Evolutionary conservation across 2,888 invertebrate genomes (phyloP).

Genomic region (Chrysopilus asiliformis): DNA sequence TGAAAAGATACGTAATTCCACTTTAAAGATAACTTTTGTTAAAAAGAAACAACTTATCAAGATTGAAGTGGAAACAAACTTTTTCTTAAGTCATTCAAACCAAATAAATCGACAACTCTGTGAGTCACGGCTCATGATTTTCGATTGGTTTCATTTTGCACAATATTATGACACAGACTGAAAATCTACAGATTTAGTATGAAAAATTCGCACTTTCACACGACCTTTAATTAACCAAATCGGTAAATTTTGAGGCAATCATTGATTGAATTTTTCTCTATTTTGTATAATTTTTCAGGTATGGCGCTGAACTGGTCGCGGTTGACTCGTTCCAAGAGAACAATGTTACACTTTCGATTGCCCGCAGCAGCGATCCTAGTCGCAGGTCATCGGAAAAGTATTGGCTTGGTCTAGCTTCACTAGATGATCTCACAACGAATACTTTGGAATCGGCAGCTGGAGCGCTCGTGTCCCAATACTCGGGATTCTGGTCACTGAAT

Average conservation of each 20-base stretch:
- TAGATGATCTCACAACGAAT: slow-evolving; percentile 85
- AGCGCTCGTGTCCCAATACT: slow-evolving; percentile 79
- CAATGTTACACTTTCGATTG: slow-evolving; percentile 74
- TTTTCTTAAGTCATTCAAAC: too few relatives aligned
- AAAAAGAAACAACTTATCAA: too few relatives aligned
- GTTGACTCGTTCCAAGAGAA: slow-evolving; percentile 86
- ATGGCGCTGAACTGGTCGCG: slow-evolving; percentile 87
- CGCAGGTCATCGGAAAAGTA: slow-evolving; percentile 60
- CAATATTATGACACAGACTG: too few relatives aligned
- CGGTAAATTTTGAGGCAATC: too few relatives aligned
- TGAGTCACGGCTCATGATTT: too few relatives aligned
- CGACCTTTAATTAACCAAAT: slow-evolving; percentile 3
- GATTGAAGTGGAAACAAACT: too few relatives aligned
- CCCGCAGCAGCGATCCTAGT: slow-evolving; percentile 46
- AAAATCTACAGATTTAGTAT: too few relatives aligned
- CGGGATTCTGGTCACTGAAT: slow-evolving; percentile 83
- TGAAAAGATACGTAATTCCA: too few relatives aligned
- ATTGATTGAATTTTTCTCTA: slow-evolving; percentile 4
- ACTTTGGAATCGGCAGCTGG: slow-evolving; percentile 90
- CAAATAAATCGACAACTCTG: too few relatives aligned
- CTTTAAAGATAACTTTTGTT: too few relatives aligned
- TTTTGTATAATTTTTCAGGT: slow-evolving; percentile 47
- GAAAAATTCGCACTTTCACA: slow-evolving; percentile 6
- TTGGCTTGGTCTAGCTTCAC: slow-evolving; percentile 81
- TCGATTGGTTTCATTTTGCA: too few relatives aligned